Base-by-base conservation (phyloP, 2,888 invertebrate genomes). In the Eubasilissa splendida region DNA sequence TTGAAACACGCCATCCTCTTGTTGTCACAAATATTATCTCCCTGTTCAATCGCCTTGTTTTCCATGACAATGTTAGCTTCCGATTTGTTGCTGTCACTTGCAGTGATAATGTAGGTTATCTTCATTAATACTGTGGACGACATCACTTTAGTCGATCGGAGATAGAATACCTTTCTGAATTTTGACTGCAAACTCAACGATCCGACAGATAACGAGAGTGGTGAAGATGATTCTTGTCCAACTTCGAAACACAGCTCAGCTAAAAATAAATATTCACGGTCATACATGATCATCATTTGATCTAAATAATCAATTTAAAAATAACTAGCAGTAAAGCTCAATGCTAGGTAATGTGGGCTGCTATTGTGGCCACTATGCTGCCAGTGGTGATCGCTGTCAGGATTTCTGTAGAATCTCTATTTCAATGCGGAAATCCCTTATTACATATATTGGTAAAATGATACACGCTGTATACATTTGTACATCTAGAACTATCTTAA, bases 131-230 rank as follows among this genome's bases (percentile, higher is more conserved):
- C 88, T 84, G 91, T 91, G 81, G 92, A 89, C 52, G 92, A 92
- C 1, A 93, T 92, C 71, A 92, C 89, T 87, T 93, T 92, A 85
- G 92, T 92, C 9, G 93, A 92, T 85, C 93, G 91, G 77, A 94
- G 86, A 85, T 91, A 94, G 84, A 94, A 91, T 65, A 86, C 88
- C 77, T 88, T 88, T 76, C 85, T 86, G 85, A 86, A 88, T 82
- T 84, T 87, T 84, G 85, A 89, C 71, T 81, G 86, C 85, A 82
- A 91, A 85, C 75, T 91, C 88, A 86, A 92, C 85, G 86, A 91
- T 11, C 81, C 82, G 8, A 80, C 77, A 9, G 82, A 82, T 54
- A 83, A 71, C 53, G 78, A 56, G 54, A 82, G 74, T 9, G 83
- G 80, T 50, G 81, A 42, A 1, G 79, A 11, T 11, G 71, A 66